Base-by-base conservation (phyloP, 2,113 vertebrate species). In the Eulemur macaco region DNA sequence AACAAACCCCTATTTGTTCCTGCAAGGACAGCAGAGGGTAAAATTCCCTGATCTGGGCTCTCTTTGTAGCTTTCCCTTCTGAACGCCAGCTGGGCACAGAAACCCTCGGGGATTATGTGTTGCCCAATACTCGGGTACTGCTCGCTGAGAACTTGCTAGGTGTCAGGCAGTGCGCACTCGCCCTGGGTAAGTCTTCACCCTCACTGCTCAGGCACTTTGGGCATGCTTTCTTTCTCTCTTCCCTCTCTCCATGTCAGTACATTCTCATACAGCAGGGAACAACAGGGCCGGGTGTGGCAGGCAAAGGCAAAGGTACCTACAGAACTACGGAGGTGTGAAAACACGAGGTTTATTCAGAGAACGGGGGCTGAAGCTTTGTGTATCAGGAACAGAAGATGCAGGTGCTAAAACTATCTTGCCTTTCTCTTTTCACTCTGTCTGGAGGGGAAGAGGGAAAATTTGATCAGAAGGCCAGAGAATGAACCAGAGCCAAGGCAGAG, bases 291-390 rank as follows among this genome's bases (percentile, higher is more conserved):
- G 71, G 56, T 77, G 86, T 86, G 94, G 39, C 81, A 34, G 27
- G 82, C 82, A 86, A 87, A 94, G 69, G 82, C 69, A 84, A 96
- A 21, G 54, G 60, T 78, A 64, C 4, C 11, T 91, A 73, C 50
- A 82, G 71, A 96, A 91, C 84, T 60, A 81, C 4, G 39, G 86
- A 85, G 47, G 56, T 95, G 85, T 17, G 68, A 96, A 92, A 58
- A 81, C 15, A 20, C 60, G 37, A 74, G 50, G 47, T 94, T 94
- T 96, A 92, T 76, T 91, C 47, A 88, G 93, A 96, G 88, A 92
- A 90, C 50, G 66, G 78, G 74, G 39, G 45, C 69, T 86, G 77
- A 73, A 81, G 60, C 66, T 93, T 73, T 94, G 89, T 39, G 31
- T 34, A 47, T 56, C 37, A 54, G 86, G 74, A 93, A 17, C 69